Evolutionary conservation across 2,797 vertebrate genomes (phyloP).

Genomic region (Xerus rutilus): DNA sequence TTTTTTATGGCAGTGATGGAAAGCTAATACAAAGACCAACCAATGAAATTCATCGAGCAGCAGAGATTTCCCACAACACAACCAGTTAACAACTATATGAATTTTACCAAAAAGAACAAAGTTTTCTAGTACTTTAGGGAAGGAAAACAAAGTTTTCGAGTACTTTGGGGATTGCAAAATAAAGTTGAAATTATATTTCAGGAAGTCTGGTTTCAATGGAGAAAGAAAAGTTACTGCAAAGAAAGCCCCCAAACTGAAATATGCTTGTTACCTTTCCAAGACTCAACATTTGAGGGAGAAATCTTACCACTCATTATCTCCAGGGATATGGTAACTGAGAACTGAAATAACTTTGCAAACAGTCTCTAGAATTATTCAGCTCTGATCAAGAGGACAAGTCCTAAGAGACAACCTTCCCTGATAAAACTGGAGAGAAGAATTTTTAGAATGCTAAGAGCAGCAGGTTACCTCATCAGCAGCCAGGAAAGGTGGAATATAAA

Average conservation of each 20-base stretch:
- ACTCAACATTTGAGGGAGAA: conserved; percentile 57
- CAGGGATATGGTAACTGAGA: conserved; percentile 68
- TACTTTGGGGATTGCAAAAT: conserved; percentile 56
- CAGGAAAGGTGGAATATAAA: conserved; percentile 59
- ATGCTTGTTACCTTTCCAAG: conserved; percentile 66
- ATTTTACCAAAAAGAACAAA: conserved; percentile 48
- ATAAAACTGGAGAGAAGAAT: conserved; percentile 53
- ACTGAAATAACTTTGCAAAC: conserved; percentile 75
- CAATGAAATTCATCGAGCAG: not conserved
- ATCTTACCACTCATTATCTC: conserved; percentile 75
- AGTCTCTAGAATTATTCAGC: conserved; percentile 67
- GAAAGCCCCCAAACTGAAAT: conserved; percentile 62
- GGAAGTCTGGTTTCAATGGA: conserved; percentile 52
- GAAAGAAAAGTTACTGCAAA: conserved; percentile 69
- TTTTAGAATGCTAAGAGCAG: conserved; percentile 67
- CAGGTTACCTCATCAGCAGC: conserved; percentile 60
- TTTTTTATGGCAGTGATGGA: not conserved
- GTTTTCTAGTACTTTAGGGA: conserved; percentile 36
- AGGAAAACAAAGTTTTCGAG: conserved; percentile 40
- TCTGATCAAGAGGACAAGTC: conserved; percentile 67
- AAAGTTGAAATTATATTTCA: conserved; percentile 61
- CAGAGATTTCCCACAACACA: conserved; percentile 10
- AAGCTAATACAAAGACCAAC: not conserved
- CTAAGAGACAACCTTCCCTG: conserved; percentile 54
- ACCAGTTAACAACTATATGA: not conserved